phyloP scores from a whole-genome alignment of 2,888 invertebrate species.

The Chromoteleia sp. region DNA sequence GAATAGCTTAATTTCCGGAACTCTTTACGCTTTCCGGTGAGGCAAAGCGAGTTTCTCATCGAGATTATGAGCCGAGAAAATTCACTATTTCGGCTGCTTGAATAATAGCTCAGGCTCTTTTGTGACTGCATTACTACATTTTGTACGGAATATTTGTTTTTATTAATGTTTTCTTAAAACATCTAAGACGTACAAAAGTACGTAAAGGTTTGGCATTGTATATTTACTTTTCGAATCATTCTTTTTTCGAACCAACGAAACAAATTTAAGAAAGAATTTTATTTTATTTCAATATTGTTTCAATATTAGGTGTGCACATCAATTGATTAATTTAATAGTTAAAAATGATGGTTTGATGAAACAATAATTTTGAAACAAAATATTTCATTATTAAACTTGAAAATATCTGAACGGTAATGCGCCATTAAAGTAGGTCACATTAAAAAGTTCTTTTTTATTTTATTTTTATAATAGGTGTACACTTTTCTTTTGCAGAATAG shows the following conservation, averaged over 20 bases:
- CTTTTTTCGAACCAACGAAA: too few relatives aligned
- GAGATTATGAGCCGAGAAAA: slow-evolving; percentile 60
- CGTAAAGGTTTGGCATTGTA: too few relatives aligned
- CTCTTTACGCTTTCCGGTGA: slow-evolving; percentile 70
- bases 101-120: slow-evolving; percentile 38
- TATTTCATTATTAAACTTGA: too few relatives aligned
- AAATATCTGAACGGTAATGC: too few relatives aligned
- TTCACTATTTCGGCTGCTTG: slow-evolving; percentile 49
- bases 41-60: slow-evolving; percentile 57
- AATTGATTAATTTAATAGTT: too few relatives aligned
- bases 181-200: neutral
- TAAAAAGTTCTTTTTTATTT: neutral
- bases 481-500: neutral
- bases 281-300: too few relatives aligned
- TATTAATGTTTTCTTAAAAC: neutral
- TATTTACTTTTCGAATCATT: too few relatives aligned
- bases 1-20: slow-evolving; percentile 75
- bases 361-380: too few relatives aligned
- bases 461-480: neutral
- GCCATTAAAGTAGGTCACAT: too few relatives aligned
- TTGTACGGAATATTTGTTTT: neutral
- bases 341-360: too few relatives aligned
- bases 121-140: neutral
- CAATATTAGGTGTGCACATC: too few relatives aligned
- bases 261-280: too few relatives aligned